These are phyloP conservation scores for Helostoma temminkii DNA, from an alignment of 2,797 vertebrate species.

Conservation along the genomic window DNA sequence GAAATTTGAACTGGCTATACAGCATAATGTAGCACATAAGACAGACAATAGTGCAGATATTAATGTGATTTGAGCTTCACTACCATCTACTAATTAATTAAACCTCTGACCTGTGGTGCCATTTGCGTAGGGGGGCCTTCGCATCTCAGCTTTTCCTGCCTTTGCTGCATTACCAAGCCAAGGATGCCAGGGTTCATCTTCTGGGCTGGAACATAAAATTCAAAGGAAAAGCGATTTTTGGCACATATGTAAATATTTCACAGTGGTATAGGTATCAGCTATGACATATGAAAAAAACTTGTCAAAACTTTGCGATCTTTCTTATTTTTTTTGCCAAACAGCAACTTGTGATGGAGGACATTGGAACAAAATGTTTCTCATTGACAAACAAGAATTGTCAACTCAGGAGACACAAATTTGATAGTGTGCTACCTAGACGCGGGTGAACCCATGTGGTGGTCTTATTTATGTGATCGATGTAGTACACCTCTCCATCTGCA, in stretches of 20 bases:
- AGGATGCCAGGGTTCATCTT: constrained; percentile 74
- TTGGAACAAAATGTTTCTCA: constrained; percentile 69
- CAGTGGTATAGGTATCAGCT: constrained; percentile 23
- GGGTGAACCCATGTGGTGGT: constrained; percentile 97
- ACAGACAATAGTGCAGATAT: background rate
- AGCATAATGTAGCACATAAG: background rate
- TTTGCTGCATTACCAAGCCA: constrained; percentile 84
- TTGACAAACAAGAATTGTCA: constrained; percentile 76
- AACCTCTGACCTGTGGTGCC: constrained; percentile 90
- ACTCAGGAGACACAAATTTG: constrained; percentile 78
- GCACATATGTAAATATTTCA: constrained; percentile 13
- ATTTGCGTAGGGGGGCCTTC: constrained; percentile 91
- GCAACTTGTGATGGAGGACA: constrained; percentile 69
- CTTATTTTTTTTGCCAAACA: constrained; percentile 53
- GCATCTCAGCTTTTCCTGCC: constrained; percentile 92
- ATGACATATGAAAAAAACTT: constrained; percentile 37
- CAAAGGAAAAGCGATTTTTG: constrained; percentile 33
- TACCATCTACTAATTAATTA: constrained; percentile 39
- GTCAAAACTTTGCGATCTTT: constrained; percentile 65
- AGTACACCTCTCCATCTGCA: constrained; percentile 97
- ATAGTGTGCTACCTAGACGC: constrained; percentile 86
- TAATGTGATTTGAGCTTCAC: background rate
- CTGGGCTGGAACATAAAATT: constrained; percentile 72
- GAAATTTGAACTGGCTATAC: background rate
- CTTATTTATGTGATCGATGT: constrained; percentile 99